phyloP scores from a whole-genome alignment of 1,140 invertebrate genomes.

The Drosophila arizonae region DNA sequence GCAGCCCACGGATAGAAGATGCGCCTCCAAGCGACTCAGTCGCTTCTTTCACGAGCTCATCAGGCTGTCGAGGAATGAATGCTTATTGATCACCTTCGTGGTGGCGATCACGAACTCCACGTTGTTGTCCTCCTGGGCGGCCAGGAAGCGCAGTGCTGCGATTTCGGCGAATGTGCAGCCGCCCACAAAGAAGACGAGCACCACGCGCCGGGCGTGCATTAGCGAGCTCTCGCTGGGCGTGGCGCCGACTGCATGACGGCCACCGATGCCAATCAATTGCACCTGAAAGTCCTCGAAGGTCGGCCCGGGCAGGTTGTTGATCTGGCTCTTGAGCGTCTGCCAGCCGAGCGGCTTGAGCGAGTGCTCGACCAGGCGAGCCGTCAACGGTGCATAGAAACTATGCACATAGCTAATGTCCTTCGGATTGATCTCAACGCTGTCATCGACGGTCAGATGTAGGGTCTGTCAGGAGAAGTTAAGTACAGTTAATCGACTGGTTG shows the following conservation, averaged over 20 bases:
- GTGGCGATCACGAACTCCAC: conserved; percentile 96
- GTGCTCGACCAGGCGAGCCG: conserved; percentile 93
- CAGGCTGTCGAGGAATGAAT: conserved; percentile 87
- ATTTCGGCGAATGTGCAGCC: conserved; percentile 98
- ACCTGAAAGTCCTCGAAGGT: conserved; percentile 86
- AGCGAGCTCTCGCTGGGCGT: conserved; percentile 87
- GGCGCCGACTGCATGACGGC: conserved; percentile 84
- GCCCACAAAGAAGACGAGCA: conserved; percentile 97
- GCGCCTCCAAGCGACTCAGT: conserved; percentile 53
- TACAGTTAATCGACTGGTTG: not conserved
- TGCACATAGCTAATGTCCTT: conserved; percentile 97
- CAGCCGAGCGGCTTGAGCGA: conserved; percentile 89
- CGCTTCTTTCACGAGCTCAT: conserved; percentile 59
- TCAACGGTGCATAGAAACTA: conserved; percentile 97
- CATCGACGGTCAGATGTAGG: conserved; percentile 92
- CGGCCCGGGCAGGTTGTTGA: conserved; percentile 85
- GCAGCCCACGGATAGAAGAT: conserved; percentile 47
- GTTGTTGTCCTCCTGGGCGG: conserved; percentile 95
- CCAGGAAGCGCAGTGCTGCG: conserved; percentile 94
- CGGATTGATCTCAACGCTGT: conserved; percentile 91
- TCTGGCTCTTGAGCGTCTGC: conserved; percentile 85
- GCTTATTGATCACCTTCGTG: conserved; percentile 96
- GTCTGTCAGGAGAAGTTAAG: conserved; percentile 83
- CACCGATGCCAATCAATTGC: conserved; percentile 83
- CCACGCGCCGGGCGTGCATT: conserved; percentile 88